Base-by-base conservation (phyloP, 2,113 vertebrate genomes). In the Psammodynastes pulverulentus region DNA sequence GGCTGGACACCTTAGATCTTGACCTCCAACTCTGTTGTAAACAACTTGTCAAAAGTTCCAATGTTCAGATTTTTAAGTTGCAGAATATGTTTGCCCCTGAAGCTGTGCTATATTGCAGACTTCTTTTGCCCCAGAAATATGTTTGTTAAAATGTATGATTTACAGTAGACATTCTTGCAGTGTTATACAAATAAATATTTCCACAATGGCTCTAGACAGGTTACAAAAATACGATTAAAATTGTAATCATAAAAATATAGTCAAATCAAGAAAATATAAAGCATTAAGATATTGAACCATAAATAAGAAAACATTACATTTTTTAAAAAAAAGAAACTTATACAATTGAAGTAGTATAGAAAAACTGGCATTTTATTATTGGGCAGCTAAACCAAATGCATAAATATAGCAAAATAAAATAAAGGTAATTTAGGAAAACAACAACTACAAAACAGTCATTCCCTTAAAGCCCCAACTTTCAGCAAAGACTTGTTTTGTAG, bases 11-110 rank as follows among this genome's bases (percentile, higher is more conserved):
- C 52, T 89, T 58, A 49, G 12, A 24, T 29, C 17, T 84, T 93
- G 85, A 93, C 34, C 53, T 51, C 19, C 26, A 94, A 92, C 0
- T 89, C 85, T 34, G 89, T 85, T 91, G 45, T 48, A 90, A 13
- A 43, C 1, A 46, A 56, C 10, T 17, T 26, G 45, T 67, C 12
- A 48, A n/a, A 89, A 67, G 90, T 52, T 94, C 92, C 12, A 46
- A 62, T 52, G 90, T 2, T 53, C 13, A 9, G 13, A 9, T 87
- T 23, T 17, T 0, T 91, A 29, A 12, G 34, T 17, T 1, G 9
- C 24, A 92, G 79, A 88, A 19, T 24, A 24, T 93, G 86, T 15
- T 67, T 39, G 5, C 29, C 52, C 15, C 49, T 93, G 17, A 13
- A 87, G 48, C 5, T 51, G 26, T 54, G 51, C 12, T 34, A 24